Evolutionary conservation across 2,113 vertebrate genomes (phyloP), one percentile per base, ranked within the genome.

Genomic region (Mohoua ochrocephala): DNA sequence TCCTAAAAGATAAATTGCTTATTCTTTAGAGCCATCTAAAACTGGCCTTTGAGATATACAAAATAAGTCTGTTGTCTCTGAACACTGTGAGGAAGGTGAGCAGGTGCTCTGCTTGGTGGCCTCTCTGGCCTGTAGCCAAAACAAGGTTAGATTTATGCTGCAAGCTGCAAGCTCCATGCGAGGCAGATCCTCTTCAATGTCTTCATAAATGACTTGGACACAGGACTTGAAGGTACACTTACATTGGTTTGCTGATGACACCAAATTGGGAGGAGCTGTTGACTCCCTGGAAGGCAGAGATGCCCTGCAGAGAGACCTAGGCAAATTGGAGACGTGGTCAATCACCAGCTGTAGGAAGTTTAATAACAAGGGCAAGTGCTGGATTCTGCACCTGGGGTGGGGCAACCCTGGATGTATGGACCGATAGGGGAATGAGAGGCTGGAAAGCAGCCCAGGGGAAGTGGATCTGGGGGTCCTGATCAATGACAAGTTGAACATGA

Each of bases 161-260:
- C 41, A 78, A 37, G 39, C 42, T 81, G n/a, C 47, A 67, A 33
- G 13, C 11, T 89, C 33, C 67, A 1, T 0, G 0, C 7, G 4
- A 52, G 52, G 47, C 24, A 44, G 24, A 31, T 61, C 22, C 30
- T 41, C 30, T 69, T 61, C 41, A 30, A 11, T 31, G 10, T 76
- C n/a, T 75, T 68, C 61, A 27, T 35, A 41, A 76, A 61, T 31
- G 6, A 15, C 11, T 83, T 54, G n/a, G 54, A 35, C n/a, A n/a
- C 39, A 31, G 11, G 39, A 42, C 47, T 22, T 15, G 41, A 41
- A 54, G n/a, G 4, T 54, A 19, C 28, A 27, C 20, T 53, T 35
- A 42, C 4, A 42, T 42, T 5, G 16, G 11, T 75, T 53, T 53
- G 39, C 20, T 7, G 2, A 18, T 60, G 53, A 31, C 16, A 39